Percentiles rank a stretch among this genome's conserved stretches.
Evolutionary conservation across 2,888 invertebrate genomes (phyloP).

Genomic region (Folsomia manolachei): DNA sequence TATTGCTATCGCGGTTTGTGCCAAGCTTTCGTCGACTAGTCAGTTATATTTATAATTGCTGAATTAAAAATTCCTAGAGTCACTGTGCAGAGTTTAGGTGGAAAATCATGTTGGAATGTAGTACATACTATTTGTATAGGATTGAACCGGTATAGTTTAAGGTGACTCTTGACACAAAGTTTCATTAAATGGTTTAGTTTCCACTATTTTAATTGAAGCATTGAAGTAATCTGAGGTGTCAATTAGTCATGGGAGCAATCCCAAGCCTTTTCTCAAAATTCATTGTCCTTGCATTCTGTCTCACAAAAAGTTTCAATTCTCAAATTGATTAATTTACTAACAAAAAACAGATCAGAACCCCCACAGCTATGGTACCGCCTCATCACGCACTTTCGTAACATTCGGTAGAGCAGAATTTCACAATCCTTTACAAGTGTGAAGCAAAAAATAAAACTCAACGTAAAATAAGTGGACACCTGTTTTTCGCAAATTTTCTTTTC

Average conservation of each 20-base stretch:
- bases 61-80: no score
- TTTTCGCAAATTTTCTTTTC: not conserved
- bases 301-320: conserved; percentile 3
- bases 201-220: not conserved
- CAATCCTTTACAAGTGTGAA: no score
- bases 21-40: no score
- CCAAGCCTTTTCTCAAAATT: conserved; percentile 2
- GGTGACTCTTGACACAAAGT: no score
- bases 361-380: not conserved
- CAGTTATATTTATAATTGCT: no score
- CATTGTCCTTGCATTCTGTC: not conserved
- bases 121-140: no score
- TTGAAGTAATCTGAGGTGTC: not conserved
- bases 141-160: no score
- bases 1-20: no score
- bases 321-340: conserved; percentile 10
- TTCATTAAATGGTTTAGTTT: not conserved
- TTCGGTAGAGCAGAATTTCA: no score
- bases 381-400: not conserved
- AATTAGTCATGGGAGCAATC: conserved; percentile 14
- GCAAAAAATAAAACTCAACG: not conserved
- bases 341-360: not conserved
- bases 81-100: no score
- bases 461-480: not conserved
- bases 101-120: no score